Evolutionary conservation across 2,797 vertebrate genomes (phyloP), one percentile per base, ranked within the genome.

Genomic region (Adelosebastes latens): DNA sequence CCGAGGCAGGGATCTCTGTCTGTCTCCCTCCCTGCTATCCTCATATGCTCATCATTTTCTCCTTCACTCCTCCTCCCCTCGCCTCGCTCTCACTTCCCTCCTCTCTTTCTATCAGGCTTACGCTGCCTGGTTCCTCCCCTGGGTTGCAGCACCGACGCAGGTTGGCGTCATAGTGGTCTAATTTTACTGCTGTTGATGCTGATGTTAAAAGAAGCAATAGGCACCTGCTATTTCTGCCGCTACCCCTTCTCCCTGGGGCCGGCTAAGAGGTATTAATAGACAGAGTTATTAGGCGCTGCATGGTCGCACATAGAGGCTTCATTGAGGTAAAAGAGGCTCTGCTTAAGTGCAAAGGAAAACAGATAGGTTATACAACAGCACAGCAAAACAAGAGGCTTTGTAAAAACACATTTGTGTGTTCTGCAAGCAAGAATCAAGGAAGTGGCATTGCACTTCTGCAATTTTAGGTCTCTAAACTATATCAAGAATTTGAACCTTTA

Each of bases 141-240:
- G 97, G 97, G 97, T 95, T 95, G 96, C 94, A 92, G 93, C 84
- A 95, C 92, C 96, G 96, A 98, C 97, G 97, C 96, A 97, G 95
- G 95, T 95, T 94, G 96, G 94, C 97, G 97, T 99, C 98, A 99
- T 93, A 85, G 95, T 83, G 93, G 95, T 97, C 98, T 98, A 99
- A 98, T 97, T 99, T 98, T 99, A 97, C 97, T 96, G 92, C 78
- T 84, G 95, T 96, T 97, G 97, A 97, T 98, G 97, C 96, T 97
- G 96, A 96, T 97, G 97, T 96, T 96, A 96, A 96, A 97, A 96
- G 94, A 96, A 96, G 96, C 96, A 96, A 96, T 95, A 93, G 96
- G 95, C 96, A 97, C 96, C 94, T 97, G 97, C 97, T 98, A 98
- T 98, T 98, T 97, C 95, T 95, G 95, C 96, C 86, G 90, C 95